Evolutionary conservation across 92 coral and sea anemone species (phyloP).

Genomic region (Siderastrea radians): DNA sequence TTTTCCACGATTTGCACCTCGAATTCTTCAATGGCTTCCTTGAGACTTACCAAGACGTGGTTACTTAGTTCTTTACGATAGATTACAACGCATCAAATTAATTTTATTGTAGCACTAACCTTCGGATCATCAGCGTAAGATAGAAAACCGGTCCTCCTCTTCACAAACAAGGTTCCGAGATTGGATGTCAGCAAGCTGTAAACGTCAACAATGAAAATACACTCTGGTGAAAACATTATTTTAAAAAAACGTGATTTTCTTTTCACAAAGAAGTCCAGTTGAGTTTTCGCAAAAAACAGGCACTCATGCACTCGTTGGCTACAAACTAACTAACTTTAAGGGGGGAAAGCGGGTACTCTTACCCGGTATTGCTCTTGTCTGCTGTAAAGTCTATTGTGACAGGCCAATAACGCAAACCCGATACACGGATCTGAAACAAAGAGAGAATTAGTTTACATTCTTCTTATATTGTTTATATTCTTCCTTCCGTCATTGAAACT

Average conservation of each 20-base stretch:
- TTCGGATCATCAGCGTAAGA: conserved; percentile 93
- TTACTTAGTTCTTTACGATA: too few relatives aligned
- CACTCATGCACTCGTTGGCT: not conserved
- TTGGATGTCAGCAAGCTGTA: conserved; percentile 56
- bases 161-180: conserved; percentile 91
- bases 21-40: too few relatives aligned
- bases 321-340: too few relatives aligned
- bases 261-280: not conserved
- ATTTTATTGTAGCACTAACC: conserved; percentile 48
- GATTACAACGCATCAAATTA: too few relatives aligned
- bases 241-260: not conserved
- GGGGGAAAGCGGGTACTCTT: not conserved
- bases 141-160: conserved; percentile 91
- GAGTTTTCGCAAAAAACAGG: not conserved
- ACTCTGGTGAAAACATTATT: not conserved
- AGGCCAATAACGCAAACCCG: conserved; percentile 95
- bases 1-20: not conserved
- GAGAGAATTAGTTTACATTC: too few relatives aligned
- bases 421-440: conserved; percentile 76
- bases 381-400: conserved; percentile 80
- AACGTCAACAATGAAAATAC: not conserved
- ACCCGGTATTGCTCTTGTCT: conserved; percentile 60
- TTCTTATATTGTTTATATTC: not conserved
- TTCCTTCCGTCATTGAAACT: not conserved
- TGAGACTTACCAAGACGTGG: too few relatives aligned